phyloP scores from a whole-genome alignment of 2,797 vertebrate genomes.

The Enteromius trimaculatus region DNA sequence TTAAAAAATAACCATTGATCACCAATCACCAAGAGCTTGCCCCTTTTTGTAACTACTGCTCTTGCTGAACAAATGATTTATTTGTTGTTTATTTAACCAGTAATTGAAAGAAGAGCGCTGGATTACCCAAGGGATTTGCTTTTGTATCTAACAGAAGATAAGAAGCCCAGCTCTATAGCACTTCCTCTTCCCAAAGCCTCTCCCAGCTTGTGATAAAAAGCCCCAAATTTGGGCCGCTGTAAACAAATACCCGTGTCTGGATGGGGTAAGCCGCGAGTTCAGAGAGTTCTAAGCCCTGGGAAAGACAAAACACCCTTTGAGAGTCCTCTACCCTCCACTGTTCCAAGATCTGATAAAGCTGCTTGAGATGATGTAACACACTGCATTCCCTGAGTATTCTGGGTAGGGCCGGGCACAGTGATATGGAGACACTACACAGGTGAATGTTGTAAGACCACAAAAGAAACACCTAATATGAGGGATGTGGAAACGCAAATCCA shows the following conservation, averaged over 20 bases:
- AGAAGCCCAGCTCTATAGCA: conserved; percentile 60
- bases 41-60: not conserved
- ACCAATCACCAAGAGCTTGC: not conserved
- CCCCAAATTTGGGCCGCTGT: conserved; percentile 73
- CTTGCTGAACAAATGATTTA: not conserved
- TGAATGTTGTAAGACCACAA: conserved; percentile 39
- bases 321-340: conserved; percentile 75
- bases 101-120: conserved; percentile 46
- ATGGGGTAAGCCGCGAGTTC: conserved; percentile 74
- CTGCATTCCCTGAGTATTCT: conserved; percentile 66
- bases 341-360: conserved; percentile 77
- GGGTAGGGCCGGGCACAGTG: conserved; percentile 52
- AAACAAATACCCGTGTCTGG: conserved; percentile 79
- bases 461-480: conserved; percentile 46
- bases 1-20: conserved; percentile 32
- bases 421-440: conserved; percentile 44
- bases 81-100: conserved; percentile 35
- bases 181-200: conserved; percentile 66
- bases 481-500: conserved; percentile 36
- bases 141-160: conserved; percentile 61
- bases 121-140: conserved; percentile 59
- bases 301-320: conserved; percentile 86
- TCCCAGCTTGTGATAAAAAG: conserved; percentile 69
- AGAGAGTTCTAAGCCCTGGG: conserved; percentile 75
- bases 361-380: conserved; percentile 75